Evolutionary conservation across 2,797 vertebrate species (phyloP).

Genomic region (Oryzias dopingdopingensis): DNA sequence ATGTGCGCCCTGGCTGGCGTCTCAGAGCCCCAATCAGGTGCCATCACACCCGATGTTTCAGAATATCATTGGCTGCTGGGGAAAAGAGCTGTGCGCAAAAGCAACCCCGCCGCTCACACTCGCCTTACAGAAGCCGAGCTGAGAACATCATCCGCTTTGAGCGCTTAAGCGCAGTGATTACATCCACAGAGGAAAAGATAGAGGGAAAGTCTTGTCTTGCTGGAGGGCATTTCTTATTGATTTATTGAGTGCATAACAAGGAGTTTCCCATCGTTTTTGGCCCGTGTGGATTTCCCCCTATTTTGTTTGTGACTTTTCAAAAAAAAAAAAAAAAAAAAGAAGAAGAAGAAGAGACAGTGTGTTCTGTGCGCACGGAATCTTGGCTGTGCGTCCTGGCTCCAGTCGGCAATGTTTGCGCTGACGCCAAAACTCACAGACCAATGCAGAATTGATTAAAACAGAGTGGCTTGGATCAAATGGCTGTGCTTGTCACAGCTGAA

Average conservation of each 20-base stretch:
- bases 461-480: constrained; percentile 78
- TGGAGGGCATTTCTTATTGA: constrained; percentile 21
- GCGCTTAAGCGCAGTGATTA: constrained; percentile 66
- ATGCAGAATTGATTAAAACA: constrained; percentile 72
- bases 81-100: constrained; percentile 91
- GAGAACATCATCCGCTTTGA: constrained; percentile 80
- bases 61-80: constrained; percentile 75
- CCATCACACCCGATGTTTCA: constrained; percentile 67
- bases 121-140: constrained; percentile 87
- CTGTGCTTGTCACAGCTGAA: constrained; percentile 70
- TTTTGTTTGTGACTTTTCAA: constrained; percentile 55
- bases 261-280: constrained; percentile 20
- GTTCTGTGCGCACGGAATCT: constrained; percentile 51
- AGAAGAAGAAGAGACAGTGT: constrained; percentile 45
- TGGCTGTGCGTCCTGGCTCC: constrained; percentile 64
- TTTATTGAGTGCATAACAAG: constrained; percentile 16
- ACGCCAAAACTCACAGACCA: constrained; percentile 73
- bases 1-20: constrained; percentile 69
- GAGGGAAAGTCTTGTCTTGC: constrained; percentile 46
- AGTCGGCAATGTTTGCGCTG: constrained; percentile 69
- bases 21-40: constrained; percentile 75
- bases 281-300: constrained; percentile 44
- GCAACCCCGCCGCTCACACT: constrained; percentile 81
- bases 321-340: no score
- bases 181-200: constrained; percentile 48